Conservation (phyloP, 2,113 vertebrate species). For the Indicator maculatus region DNA sequence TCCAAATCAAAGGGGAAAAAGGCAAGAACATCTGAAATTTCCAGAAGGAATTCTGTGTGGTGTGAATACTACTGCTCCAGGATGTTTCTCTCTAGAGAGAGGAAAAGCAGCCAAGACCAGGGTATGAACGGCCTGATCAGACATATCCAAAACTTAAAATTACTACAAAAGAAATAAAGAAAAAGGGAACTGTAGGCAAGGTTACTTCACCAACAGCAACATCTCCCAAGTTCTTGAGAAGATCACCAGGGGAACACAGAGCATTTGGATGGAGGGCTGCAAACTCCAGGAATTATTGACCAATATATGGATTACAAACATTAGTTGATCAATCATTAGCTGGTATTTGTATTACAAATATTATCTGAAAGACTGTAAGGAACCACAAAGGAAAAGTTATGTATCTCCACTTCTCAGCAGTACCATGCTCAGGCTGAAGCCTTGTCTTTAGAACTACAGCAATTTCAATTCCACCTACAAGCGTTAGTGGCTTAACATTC, state of each 20-base stretch:
- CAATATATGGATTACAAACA: not conserved
- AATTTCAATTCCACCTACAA: conserved; percentile 66
- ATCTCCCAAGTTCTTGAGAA: not conserved
- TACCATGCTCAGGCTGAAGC: conserved; percentile 4
- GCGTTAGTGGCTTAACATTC: conserved; percentile 44
- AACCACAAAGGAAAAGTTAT: not conserved
- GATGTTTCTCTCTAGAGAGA: not conserved
- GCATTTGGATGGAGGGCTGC: not conserved
- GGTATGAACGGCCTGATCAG: not conserved
- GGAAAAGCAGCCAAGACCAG: not conserved
- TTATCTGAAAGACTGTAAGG: not conserved
- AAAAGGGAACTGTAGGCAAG: not conserved
- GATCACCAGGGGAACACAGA: not conserved
- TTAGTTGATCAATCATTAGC: not conserved
- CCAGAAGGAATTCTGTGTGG: not conserved
- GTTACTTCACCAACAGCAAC: not conserved
- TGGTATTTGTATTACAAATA: not conserved
- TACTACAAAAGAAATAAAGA: not conserved
- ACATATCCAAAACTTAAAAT: not conserved
- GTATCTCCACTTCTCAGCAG: not conserved
- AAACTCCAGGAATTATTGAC: not conserved
- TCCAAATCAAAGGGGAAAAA: not conserved
- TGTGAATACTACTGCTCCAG: not conserved
- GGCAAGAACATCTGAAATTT: not conserved
- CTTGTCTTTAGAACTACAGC: conserved; percentile 28